phyloP scores from a whole-genome alignment of 2,888 invertebrate species.

The Chrysina gloriosa region DNA sequence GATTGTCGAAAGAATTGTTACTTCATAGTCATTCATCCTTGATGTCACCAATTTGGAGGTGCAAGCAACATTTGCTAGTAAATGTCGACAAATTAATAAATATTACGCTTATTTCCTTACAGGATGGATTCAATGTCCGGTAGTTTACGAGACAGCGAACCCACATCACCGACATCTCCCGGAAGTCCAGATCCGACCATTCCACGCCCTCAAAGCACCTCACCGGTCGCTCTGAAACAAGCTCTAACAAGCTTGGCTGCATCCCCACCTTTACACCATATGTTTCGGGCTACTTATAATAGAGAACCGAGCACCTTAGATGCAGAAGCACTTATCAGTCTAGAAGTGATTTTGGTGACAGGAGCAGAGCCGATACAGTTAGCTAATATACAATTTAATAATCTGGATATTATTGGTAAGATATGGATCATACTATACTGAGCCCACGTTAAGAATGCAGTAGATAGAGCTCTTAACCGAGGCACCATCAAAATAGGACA shows the following conservation, averaged over 20 bases:
- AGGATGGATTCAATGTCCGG: constrained; percentile 96
- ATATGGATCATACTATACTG: no score
- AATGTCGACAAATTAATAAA: no score
- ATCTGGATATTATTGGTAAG: constrained; percentile 91
- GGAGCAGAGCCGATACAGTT: constrained; percentile 70
- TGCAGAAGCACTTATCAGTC: constrained; percentile 79
- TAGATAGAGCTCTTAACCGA: no score
- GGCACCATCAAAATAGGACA: no score
- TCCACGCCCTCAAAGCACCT: constrained; percentile 60
- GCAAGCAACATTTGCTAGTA: no score
- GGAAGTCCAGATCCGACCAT: constrained; percentile 74
- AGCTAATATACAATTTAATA: constrained; percentile 92
- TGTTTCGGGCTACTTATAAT: constrained; percentile 47
- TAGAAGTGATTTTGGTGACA: constrained; percentile 83
- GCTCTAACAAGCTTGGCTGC: constrained; percentile 66
- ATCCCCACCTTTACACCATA: constrained; percentile 54
- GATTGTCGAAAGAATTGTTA: no score
- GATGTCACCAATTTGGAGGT: no score
- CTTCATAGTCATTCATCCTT: no score
- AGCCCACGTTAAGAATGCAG: no score
- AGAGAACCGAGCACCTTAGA: constrained; percentile 60
- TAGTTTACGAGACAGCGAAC: constrained; percentile 91
- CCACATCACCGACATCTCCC: constrained; percentile 88
- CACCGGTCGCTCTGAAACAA: constrained; percentile 69
- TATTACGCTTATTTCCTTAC: no score